Evolutionary conservation across 1,140 invertebrate species (phyloP), one percentile per base, ranked within the genome.

Genomic region (Drosophila ambigua): DNA sequence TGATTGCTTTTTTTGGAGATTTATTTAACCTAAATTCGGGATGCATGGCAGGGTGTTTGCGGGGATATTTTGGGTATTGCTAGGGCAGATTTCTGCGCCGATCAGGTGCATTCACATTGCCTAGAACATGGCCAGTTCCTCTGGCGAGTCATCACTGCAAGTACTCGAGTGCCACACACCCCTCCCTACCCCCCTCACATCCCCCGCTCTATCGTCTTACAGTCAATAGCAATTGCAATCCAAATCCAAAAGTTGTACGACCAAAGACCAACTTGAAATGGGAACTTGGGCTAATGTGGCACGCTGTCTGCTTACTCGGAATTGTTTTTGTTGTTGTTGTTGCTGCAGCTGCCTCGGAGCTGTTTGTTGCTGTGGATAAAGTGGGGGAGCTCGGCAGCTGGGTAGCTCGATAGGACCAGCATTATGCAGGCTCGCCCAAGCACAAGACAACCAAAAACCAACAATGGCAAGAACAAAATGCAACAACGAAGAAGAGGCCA

Each of bases 201-300:
- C 44, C 6, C 20, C 5, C 41, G 2, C 43, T 2, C 64, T 45
- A 28, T 13, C 52, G 7, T 28, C 6, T 31, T 9, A 58, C 20
- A 68, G 49, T 72, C 69, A 60, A 72, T 72, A 72, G 66, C 68
- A 72, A 72, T 61, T 60, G 55, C 68, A 49, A 61, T 72, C 41
- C 55, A 16, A 41, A 24, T 41, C 54, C 49, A 46, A 31, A 48
- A 72, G 43, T 46, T 72, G 16, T 55, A 52, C 49, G 15, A 58
- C 45, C 54, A 48, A 65, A 58, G 72, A 72, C 44, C 64, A 48
- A 69, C 50, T 64, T 65, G 61, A 57, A 46, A 44, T 45, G 44
- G 59, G 52, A 72, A 73, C 54, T 77, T 77, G 63, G 68, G 60
- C 69, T 82, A 82, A 82, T 81, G 68, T 69, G 71, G 43, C 68